phyloP scores from a whole-genome alignment of 2,797 vertebrate species.

The Tarsius wallacei region DNA sequence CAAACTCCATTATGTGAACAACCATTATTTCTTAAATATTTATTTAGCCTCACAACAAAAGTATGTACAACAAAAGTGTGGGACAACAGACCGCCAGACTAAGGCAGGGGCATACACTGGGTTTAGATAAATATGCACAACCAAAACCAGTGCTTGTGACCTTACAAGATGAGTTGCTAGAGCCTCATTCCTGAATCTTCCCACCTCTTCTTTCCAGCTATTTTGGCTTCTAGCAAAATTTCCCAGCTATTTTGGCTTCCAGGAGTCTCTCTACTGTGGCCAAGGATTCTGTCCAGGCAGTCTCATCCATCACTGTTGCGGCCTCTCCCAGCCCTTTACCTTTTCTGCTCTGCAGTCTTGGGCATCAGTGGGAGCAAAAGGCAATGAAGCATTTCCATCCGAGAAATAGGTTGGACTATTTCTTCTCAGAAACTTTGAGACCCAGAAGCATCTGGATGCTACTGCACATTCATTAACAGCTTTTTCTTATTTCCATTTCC shows the following conservation, averaged over 20 bases:
- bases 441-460: not conserved
- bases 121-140: not conserved
- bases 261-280: not conserved
- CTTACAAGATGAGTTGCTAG: not conserved
- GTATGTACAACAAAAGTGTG: not conserved
- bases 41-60: constrained; percentile 36
- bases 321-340: not conserved
- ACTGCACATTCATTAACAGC: not conserved
- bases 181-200: constrained; percentile 3
- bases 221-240: constrained; percentile 53
- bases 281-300: not conserved
- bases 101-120: not conserved
- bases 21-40: not conserved
- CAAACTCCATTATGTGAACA: not conserved
- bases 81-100: not conserved
- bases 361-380: not conserved
- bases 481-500: constrained; percentile 40
- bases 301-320: not conserved
- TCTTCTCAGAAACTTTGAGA: not conserved
- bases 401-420: not conserved
- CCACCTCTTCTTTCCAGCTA: constrained; percentile 7
- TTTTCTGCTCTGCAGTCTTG: not conserved
- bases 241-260: not conserved
- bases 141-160: not conserved
- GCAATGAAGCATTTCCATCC: not conserved